These are phyloP conservation scores for Hoplostethus mediterraneus DNA, from an alignment of 2,797 vertebrate species.

Conservation along the genomic window DNA sequence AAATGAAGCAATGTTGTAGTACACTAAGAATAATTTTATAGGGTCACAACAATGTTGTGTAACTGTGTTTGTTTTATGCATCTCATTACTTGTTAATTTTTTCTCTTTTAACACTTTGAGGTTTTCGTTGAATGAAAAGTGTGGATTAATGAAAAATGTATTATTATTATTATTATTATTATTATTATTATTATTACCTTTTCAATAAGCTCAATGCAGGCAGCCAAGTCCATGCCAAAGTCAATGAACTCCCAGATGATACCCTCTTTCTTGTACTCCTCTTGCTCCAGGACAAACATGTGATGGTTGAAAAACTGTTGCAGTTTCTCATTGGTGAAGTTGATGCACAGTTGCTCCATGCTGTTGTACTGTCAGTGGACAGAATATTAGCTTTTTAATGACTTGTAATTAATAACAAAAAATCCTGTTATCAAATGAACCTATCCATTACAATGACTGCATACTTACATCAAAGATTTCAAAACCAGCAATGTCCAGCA, in stretches of 20 bases:
- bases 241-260: conserved; percentile 81
- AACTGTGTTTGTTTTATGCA: no score
- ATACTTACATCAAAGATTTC: conserved; percentile 92
- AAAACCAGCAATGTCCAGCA: conserved; percentile 94
- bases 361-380: conserved; percentile 61
- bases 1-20: background rate
- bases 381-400: background rate
- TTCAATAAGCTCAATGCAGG: conserved; percentile 75
- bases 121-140: no score
- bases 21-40: fast-evolving
- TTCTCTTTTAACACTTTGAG: no score
- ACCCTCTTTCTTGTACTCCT: conserved; percentile 86
- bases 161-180: no score
- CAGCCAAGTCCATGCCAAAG: conserved; percentile 73
- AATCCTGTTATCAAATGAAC: background rate
- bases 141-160: no score
- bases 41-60: background rate
- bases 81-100: no score
- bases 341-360: conserved; percentile 85
- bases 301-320: conserved; percentile 85
- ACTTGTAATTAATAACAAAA: background rate
- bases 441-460: background rate
- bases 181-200: no score
- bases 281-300: conserved; percentile 86
- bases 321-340: conserved; percentile 87